Evolutionary conservation across 2,113 vertebrate genomes (phyloP).

Genomic region (Machaerirhynchus nigripectus): DNA sequence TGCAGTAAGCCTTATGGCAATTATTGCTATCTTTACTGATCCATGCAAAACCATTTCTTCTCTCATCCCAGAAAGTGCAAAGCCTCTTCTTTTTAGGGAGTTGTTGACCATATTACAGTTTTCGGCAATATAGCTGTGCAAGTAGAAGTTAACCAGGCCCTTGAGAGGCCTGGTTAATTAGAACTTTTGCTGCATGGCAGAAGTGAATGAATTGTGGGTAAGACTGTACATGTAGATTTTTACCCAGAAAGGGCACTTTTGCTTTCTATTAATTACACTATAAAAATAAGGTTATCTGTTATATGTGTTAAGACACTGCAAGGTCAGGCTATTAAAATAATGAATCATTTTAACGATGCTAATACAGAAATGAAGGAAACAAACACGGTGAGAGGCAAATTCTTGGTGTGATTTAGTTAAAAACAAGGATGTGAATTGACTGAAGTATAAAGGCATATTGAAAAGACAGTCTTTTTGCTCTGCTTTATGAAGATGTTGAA

Average conservation of each 20-base stretch:
- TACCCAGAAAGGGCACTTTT: conserved; percentile 11
- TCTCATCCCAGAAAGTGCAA: conserved; percentile 43
- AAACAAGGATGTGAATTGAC: not conserved
- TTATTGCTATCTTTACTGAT: conserved; percentile 64
- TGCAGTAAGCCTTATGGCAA: conserved; percentile 55
- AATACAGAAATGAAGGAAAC: not conserved
- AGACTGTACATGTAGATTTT: not conserved
- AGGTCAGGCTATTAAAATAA: not conserved
- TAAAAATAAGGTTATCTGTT: not conserved
- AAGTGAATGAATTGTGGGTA: conserved; percentile 21
- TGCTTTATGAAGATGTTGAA: not conserved
- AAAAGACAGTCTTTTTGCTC: not conserved
- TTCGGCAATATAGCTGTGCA: conserved; percentile 30
- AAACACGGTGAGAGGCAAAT: not conserved
- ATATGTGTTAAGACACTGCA: not conserved
- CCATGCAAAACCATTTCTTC: conserved; percentile 56
- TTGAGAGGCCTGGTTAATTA: conserved; percentile 42
- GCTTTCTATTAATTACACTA: not conserved
- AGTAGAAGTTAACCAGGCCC: conserved; percentile 49
- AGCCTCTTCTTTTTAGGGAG: conserved; percentile 42
- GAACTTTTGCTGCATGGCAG: conserved; percentile 13
- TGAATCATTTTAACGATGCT: not conserved
- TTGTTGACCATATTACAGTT: conserved; percentile 39
- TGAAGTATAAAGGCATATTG: not conserved
- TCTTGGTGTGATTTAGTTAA: not conserved